Conservation (phyloP, 2,888 invertebrate species). For the Orthonychiurus folsomi region DNA sequence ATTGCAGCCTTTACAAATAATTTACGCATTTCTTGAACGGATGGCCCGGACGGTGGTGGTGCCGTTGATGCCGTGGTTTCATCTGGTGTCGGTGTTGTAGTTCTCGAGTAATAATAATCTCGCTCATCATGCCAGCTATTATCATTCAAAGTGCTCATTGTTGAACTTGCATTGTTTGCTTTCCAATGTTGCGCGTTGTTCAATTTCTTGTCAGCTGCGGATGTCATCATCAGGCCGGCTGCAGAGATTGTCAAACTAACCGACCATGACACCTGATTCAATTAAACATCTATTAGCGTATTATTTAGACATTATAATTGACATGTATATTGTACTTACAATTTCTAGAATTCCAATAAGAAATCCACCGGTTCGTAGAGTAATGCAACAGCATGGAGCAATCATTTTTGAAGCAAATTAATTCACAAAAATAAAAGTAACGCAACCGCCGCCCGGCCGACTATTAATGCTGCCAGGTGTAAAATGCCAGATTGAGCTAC, state of each 20-base stretch:
- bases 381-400: neutral
- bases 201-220: neutral
- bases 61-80: no score
- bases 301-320: neutral
- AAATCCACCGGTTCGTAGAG: neutral
- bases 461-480: no score
- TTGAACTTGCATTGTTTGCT: neutral
- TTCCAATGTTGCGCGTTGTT: neutral
- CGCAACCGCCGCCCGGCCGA: no score
- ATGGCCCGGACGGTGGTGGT: no score
- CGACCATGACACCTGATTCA: neutral
- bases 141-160: neutral
- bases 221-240: neutral
- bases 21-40: neutral
- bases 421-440: neutral
- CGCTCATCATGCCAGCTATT: no score
- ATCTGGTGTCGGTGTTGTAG: neutral
- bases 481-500: no score
- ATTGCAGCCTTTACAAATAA: neutral
- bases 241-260: neutral
- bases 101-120: no score
- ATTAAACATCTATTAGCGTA: neutral
- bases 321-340: neutral
- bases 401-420: neutral
- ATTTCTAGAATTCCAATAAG: neutral